A percentile compares a stretch with the other conserved stretches of the same genome.
These are phyloP conservation scores for Spea bombifrons DNA, from an alignment of 2,113 vertebrate genomes.

Conservation along the genomic window DNA sequence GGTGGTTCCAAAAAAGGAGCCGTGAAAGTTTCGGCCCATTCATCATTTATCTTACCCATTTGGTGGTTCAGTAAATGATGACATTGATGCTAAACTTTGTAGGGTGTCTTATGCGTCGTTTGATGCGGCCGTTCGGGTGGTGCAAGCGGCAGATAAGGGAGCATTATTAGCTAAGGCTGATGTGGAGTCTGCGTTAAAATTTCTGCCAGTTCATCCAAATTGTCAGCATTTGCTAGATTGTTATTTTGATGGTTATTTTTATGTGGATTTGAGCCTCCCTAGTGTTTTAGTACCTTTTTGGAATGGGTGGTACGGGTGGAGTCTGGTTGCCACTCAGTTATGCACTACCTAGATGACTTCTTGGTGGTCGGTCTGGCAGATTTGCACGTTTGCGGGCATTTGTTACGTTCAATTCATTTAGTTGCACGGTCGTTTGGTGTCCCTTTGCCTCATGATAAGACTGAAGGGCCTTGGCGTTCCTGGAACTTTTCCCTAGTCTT, in stretches of 20 bases:
- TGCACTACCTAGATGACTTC: neutral
- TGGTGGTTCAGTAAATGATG: conserved; percentile 47
- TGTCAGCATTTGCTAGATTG: neutral
- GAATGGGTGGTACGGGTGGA: neutral
- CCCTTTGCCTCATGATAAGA: neutral
- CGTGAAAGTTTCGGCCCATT: neutral
- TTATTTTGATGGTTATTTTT: neutral
- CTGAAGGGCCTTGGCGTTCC: neutral
- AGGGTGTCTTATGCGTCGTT: conserved; percentile 45
- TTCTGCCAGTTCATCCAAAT: no score
- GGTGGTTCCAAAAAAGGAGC: no score
- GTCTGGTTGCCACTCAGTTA: neutral
- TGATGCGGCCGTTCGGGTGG: conserved; percentile 32
- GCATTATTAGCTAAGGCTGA: no score
- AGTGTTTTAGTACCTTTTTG: neutral
- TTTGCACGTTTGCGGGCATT: neutral
- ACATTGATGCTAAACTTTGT: conserved; percentile 49
- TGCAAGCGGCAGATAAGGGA: no score
- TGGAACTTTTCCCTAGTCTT: neutral
- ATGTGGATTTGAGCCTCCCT: neutral
- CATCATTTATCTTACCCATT: conserved; percentile 44
- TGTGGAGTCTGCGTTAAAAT: no score
- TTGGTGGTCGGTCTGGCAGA: neutral
- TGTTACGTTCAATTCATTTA: neutral
- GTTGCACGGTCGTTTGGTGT: neutral